Base-by-base conservation (phyloP, 2,797 vertebrate genomes). In the Crypturellus tataupa region DNA sequence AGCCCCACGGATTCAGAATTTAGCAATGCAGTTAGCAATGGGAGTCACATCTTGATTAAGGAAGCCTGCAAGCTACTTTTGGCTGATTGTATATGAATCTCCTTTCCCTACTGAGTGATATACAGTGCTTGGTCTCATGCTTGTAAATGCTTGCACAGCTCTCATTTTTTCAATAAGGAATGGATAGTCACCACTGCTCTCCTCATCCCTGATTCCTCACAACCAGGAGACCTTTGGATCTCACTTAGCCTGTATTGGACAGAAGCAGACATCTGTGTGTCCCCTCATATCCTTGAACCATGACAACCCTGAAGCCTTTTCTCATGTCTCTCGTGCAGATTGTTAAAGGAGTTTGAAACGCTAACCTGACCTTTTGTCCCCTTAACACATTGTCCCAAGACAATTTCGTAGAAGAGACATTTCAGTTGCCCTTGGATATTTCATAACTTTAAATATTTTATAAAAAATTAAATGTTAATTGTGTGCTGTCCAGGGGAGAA, bases 391-490 rank as follows among this genome's bases (percentile, higher is more conserved):
- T 93, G 95, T 97, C 97, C 96, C 93, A 93, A 95, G 95, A 97
- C 91, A 69, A 82, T 97, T 95, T 93, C 91, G 94, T 72, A 65
- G 84, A 88, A 83, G 92, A 97, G 96, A 96, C 96, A 95, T 97
- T 97, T 98, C 92, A 63, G 96, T 97, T 97, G 97, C 96, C 97
- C 96, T 97, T 85, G 3, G 96, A 97, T 98, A 98, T 98, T 98
- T 98, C 96, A 97, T 97, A 97, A 98, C 89, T 97, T 97, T 98
- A 97, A 98, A 98, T 98, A 97, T 98, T 98, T 98, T 97, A 98
- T 98, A 96, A 94, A 87, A 96, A 97, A 98, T 98, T 98, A 98
- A 98, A 98, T 98, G 97, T 98, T 98, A 98, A 98, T 98, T 98
- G 97, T 96, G 87, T 97, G 95, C 97, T 98, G 97, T 97, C 97